phyloP scores from a whole-genome alignment of 2,113 vertebrate species.

The Megaceryle maxima region DNA sequence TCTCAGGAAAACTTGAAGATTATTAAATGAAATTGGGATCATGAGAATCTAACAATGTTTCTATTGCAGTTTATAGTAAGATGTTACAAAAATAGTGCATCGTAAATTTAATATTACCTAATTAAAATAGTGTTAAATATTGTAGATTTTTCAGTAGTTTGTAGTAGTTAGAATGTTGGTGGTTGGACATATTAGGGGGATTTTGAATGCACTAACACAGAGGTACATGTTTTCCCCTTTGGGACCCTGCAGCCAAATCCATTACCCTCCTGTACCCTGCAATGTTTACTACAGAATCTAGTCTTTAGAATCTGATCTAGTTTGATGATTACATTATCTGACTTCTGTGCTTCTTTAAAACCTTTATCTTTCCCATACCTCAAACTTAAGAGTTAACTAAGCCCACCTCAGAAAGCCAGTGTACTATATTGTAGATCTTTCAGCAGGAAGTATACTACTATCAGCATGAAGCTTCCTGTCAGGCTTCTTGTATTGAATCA shows the following conservation, averaged over 20 bases:
- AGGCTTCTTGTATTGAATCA: background rate
- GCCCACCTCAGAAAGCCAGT: background rate
- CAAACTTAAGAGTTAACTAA: background rate
- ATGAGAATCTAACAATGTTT: background rate
- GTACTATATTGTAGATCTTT: background rate
- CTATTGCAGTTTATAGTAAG: background rate
- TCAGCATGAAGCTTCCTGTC: background rate
- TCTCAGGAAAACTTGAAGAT: background rate
- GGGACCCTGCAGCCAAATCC: background rate
- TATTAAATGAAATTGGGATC: background rate
- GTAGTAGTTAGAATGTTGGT: background rate
- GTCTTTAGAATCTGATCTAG: background rate
- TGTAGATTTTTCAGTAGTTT: background rate
- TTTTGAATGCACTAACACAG: background rate
- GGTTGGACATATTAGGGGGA: background rate
- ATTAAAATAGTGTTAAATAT: no score
- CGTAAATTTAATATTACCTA: slow-evolving; percentile 2
- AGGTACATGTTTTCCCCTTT: background rate
- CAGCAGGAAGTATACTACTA: background rate
- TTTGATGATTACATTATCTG: background rate
- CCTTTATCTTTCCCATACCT: background rate
- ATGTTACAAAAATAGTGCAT: background rate
- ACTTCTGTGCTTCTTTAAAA: background rate
- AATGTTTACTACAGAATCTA: background rate
- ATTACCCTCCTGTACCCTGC: background rate